Percentiles rank a stretch among this genome's conserved stretches.
Evolutionary conservation across 2,797 vertebrate genomes (phyloP).

Genomic region (Chaenodraco wilsoni): DNA sequence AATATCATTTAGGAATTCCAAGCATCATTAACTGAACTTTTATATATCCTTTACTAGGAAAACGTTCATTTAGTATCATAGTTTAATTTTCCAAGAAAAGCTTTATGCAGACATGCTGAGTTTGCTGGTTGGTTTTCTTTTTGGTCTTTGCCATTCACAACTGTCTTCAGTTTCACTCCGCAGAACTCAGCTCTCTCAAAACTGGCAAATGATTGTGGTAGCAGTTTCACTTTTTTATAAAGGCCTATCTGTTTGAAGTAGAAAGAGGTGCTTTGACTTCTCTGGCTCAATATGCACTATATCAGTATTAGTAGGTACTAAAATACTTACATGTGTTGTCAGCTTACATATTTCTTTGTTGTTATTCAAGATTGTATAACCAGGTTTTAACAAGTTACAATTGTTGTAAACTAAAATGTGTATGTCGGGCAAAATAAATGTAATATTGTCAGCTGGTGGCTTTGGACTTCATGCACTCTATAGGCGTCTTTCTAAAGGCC

Average conservation of each 20-base stretch:
- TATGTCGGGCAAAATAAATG: not conserved
- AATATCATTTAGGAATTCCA: not conserved
- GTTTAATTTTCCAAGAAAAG: not conserved
- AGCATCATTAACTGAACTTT: not conserved
- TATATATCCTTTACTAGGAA: not conserved
- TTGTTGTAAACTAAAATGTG: not conserved
- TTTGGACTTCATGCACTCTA: not conserved
- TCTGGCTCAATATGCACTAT: not conserved
- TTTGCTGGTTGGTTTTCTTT: not conserved
- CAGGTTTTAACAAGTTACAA: not conserved
- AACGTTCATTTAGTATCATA: not conserved
- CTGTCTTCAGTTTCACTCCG: conserved; percentile 5
- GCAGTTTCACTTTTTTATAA: not conserved
- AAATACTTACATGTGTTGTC: not conserved
- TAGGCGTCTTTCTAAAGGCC: not conserved
- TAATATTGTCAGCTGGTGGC: not conserved
- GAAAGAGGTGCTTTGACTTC: not conserved
- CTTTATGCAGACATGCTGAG: not conserved
- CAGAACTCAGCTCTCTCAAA: not conserved
- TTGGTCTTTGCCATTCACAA: not conserved
- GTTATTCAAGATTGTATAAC: too few relatives aligned
- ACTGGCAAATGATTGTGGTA: not conserved
- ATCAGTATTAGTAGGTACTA: not conserved
- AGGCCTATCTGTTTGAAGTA: not conserved
- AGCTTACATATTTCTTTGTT: too few relatives aligned